Evolutionary conservation across 2,113 vertebrate genomes (phyloP).

Genomic region (Halichoerus grypus): DNA sequence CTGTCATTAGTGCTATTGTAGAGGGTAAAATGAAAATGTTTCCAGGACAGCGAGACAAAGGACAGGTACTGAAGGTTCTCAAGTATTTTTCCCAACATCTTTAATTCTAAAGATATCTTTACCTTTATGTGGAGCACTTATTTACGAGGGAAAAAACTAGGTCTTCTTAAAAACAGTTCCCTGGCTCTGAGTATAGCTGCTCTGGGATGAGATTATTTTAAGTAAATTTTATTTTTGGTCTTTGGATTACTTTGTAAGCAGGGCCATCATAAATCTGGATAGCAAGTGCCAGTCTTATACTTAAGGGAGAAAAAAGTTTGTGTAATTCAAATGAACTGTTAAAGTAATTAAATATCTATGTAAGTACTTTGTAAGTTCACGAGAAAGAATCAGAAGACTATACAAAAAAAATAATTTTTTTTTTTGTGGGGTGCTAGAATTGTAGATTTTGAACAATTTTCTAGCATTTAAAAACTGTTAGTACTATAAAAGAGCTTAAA

Average conservation of each 20-base stretch:
- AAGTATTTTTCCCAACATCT: constrained; percentile 34
- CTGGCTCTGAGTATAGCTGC: constrained; percentile 1
- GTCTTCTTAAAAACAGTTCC: constrained; percentile 55
- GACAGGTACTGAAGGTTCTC: neutral
- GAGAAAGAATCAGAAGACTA: neutral
- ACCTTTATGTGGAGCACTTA: constrained; percentile 31
- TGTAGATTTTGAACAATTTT: neutral
- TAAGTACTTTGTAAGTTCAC: neutral
- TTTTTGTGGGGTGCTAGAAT: neutral
- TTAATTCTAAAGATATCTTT: constrained; percentile 57
- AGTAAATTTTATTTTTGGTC: constrained; percentile 60
- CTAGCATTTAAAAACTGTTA: constrained; percentile 29
- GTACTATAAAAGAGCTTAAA: neutral
- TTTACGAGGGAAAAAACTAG: constrained; percentile 10
- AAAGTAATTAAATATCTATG: constrained; percentile 31
- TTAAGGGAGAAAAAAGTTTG: constrained; percentile 3
- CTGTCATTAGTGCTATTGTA: neutral
- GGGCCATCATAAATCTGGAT: constrained; percentile 49
- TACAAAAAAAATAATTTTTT: constrained; percentile 42
- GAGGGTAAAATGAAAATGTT: neutral
- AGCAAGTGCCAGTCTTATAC: constrained; percentile 23
- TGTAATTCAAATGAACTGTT: constrained; percentile 25
- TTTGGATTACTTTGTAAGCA: constrained; percentile 62
- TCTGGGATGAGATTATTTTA: constrained; percentile 69
- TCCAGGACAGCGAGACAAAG: neutral